Evolutionary conservation across 2,113 vertebrate genomes (phyloP).

Genomic region (Motacilla tschutschensis): DNA sequence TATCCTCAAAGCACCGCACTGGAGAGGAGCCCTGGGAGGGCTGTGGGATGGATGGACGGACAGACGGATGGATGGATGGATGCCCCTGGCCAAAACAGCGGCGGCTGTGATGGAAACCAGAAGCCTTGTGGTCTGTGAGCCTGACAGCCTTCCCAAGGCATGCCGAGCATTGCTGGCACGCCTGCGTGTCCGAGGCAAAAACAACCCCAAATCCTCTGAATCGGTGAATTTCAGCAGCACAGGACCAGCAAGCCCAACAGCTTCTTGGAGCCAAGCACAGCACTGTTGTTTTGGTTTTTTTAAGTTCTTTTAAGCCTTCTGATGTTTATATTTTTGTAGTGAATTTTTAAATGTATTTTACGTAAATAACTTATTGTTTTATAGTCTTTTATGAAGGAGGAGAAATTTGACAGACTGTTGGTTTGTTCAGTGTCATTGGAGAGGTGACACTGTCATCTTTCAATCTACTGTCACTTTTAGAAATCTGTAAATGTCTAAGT

Average conservation of each 20-base stretch:
- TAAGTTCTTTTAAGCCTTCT: too few species aligned
- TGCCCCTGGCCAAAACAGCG: background rate
- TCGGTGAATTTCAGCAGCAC: background rate
- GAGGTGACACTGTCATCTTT: too few species aligned
- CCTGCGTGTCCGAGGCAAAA: background rate
- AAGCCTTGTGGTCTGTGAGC: background rate
- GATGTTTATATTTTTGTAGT: too few species aligned
- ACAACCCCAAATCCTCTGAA: background rate
- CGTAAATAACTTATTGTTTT: too few species aligned
- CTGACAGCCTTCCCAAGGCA: background rate
- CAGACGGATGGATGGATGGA: accelerated
- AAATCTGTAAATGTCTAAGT: too few species aligned
- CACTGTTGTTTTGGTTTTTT: too few species aligned
- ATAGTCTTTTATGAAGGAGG: too few species aligned
- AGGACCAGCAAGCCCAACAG: background rate
- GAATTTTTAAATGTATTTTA: too few species aligned
- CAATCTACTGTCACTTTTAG: too few species aligned
- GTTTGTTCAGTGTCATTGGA: too few species aligned
- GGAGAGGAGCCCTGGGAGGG: background rate
- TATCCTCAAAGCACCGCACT: background rate
- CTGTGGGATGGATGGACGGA: background rate
- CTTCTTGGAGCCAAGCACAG: background rate
- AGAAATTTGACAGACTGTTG: too few species aligned
- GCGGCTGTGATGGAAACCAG: conserved; percentile 18
- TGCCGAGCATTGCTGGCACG: background rate